phyloP scores from a whole-genome alignment of 1,140 invertebrate genomes.

The Tetramorium alpestre region DNA sequence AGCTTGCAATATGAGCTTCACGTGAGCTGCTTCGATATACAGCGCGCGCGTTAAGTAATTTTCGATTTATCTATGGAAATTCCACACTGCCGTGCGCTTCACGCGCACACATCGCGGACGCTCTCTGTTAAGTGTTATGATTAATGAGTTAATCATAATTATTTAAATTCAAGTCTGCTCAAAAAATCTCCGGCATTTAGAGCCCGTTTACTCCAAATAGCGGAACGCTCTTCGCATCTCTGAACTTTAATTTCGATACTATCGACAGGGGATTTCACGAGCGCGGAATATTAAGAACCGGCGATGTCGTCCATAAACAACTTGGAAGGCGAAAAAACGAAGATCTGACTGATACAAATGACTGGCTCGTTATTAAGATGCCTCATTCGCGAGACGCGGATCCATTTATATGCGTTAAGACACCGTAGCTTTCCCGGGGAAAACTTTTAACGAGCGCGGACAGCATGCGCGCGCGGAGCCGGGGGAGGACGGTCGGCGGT shows the following conservation, averaged over 20 bases:
- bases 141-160: neutral
- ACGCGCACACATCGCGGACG: no score
- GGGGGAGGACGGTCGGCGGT: neutral
- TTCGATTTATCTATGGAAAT: conserved; percentile 26
- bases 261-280: conserved; percentile 15
- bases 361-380: conserved; percentile 69
- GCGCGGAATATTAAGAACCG: conserved; percentile 8
- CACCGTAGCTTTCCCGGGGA: conserved; percentile 51
- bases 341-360: conserved; percentile 66
- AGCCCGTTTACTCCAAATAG: neutral
- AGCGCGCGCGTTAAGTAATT: conserved; percentile 3
- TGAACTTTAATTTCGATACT: conserved; percentile 16
- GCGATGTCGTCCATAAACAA: conserved; percentile 49
- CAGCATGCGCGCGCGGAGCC: conserved; percentile 11
- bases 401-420: conserved; percentile 73
- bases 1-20: conserved; percentile 9
- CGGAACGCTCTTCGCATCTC: neutral
- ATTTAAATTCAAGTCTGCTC: neutral
- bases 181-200: neutral
- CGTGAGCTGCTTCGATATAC: neutral
- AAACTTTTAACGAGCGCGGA: conserved; percentile 71
- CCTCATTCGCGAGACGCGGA: conserved; percentile 49
- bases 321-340: conserved; percentile 27
- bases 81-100: neutral
- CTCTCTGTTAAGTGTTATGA: neutral